These are phyloP conservation scores for Sciurus vulgaris DNA, from an alignment of 2,797 vertebrate species.

Conservation along the genomic window DNA sequence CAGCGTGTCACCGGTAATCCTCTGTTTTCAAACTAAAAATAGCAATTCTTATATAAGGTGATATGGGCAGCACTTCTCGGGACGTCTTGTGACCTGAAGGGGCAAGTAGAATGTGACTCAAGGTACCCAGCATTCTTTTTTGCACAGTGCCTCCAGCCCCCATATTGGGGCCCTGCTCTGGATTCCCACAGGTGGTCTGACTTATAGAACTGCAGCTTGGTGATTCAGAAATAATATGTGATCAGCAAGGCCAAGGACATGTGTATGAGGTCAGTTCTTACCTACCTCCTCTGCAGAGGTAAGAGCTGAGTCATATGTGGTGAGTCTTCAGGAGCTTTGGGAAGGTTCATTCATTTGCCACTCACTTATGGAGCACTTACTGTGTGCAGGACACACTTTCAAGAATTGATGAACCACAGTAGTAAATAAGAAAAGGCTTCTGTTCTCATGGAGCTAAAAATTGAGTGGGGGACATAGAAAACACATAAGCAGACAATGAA, in stretches of 20 bases:
- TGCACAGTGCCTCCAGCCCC: neutral
- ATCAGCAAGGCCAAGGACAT: neutral
- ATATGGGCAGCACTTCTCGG: neutral
- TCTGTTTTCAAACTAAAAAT: slow-evolving; percentile 23
- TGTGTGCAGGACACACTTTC: neutral
- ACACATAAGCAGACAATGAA: no score
- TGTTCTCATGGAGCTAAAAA: neutral
- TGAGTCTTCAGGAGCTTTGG: neutral
- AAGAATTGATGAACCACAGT: no score
- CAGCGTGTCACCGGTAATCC: neutral
- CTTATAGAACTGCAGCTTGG: neutral
- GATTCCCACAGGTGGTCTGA: neutral
- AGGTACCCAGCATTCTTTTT: neutral
- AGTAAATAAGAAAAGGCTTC: neutral
- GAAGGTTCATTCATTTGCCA: neutral
- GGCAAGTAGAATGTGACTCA: accelerated
- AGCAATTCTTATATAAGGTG: neutral
- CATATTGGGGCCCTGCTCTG: accelerated
- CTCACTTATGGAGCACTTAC: neutral
- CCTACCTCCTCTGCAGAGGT: slow-evolving; percentile 15
- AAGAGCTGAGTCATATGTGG: neutral
- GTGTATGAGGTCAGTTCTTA: neutral
- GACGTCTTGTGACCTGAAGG: neutral
- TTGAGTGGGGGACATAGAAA: neutral
- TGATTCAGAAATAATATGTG: neutral